Base-by-base conservation (phyloP, 2,888 invertebrate genomes). In the Spilarctia lutea region DNA sequence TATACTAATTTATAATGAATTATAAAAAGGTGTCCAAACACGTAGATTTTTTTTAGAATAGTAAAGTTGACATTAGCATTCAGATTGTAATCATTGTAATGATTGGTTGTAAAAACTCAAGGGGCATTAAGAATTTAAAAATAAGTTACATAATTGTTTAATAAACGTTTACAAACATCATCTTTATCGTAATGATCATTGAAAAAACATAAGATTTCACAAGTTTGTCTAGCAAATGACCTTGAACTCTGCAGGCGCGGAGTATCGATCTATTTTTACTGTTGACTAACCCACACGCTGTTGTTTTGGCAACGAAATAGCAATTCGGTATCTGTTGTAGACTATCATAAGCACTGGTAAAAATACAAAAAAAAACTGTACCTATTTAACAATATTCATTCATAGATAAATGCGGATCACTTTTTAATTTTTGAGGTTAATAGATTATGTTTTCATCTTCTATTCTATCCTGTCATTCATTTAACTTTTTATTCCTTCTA, bases 181-280 rank as follows among this genome's bases (percentile, higher is more conserved):
- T 56, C 8, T 56, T 56, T 56, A 56, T 24, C 52, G n/a, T n/a
- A n/a, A 13, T n/a, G 11, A 56, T n/a, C 56, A 56, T 56, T 56
- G 11, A 56, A 60, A 60, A 60, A 60, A 60, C n/a, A 56, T 11
- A 11, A 11, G 13, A 27, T 60, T 60, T 60, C 60, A 60, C 27
- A n/a, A 27, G 60, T 63, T 6, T 30, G 63, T 16, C 63, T 27
- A 27, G 2, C 18, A 30, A 27, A 63, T 63, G 63, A 63, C 63
- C 63, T 63, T 63, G 63, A 63, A 63, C 63, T 63, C 30, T 48
- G 30, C 16, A 27, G 60, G 4, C 13, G 63, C 30, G 3, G 52
- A n/a, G 30, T 63, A 63, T 63, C 30, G 63, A 63, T 27, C 63
- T 63, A 30, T 63, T 63, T 63, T 63, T 63, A 30, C 18, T 63